phyloP scores from a whole-genome alignment of 2,888 invertebrate genomes.

The Acleris sparsana region DNA sequence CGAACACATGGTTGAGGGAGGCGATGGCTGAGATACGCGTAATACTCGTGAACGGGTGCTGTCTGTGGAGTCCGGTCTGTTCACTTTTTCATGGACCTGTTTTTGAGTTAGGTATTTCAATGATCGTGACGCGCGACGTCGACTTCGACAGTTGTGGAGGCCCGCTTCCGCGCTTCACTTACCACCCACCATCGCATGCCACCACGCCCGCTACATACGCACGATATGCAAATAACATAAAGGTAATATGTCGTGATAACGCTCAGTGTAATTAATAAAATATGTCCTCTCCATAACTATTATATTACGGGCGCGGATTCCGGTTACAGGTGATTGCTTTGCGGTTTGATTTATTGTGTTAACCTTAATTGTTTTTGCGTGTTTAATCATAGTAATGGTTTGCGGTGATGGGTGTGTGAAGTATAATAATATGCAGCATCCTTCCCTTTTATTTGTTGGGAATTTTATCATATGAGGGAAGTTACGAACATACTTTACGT shows the following conservation, averaged over 20 bases:
- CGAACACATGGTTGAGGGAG: no score
- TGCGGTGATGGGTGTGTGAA: conserved; percentile 43
- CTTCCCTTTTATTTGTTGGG: neutral
- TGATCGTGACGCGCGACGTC: no score
- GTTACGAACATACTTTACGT: no score
- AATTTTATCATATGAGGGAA: neutral
- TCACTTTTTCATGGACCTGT: no score
- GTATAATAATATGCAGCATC: conserved; percentile 11
- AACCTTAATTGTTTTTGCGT: conserved; percentile 35
- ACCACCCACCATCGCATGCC: conserved; percentile 60
- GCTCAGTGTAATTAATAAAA: conserved; percentile 78
- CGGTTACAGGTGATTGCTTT: conserved; percentile 58
- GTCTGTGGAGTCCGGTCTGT: no score
- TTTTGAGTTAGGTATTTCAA: no score
- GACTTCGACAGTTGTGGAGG: no score
- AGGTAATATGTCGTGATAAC: conserved; percentile 82
- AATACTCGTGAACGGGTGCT: no score
- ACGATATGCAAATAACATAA: conserved; percentile 83
- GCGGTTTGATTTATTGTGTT: conserved; percentile 61
- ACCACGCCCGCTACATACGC: conserved; percentile 72
- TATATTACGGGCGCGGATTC: conserved; percentile 63
- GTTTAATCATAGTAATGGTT: conserved; percentile 38
- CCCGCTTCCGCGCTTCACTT: conserved; percentile 38
- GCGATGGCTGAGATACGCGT: no score
- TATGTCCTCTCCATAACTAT: conserved; percentile 70